Evolutionary conservation across 2,113 vertebrate species (phyloP).

Genomic region (Apodemus speciosus): DNA sequence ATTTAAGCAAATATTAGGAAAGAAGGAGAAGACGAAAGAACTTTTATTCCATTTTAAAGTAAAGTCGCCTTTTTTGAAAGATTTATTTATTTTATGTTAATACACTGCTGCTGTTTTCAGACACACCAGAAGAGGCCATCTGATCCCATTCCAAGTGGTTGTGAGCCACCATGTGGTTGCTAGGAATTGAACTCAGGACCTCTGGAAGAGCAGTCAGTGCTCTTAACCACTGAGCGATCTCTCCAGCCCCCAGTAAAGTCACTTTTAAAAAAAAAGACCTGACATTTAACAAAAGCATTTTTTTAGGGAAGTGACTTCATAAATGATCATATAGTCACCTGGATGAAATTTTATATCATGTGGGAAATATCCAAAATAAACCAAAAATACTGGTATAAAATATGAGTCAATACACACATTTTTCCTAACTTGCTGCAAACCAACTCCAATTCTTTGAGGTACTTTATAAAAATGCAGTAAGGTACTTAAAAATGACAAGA

Average conservation of each 20-base stretch:
- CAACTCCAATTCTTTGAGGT: conserved; percentile 13
- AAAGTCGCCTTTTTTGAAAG: neutral
- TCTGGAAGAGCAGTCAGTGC: no score
- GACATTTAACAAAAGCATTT: neutral
- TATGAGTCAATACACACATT: neutral
- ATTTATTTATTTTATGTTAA: no score
- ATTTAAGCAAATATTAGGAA: neutral
- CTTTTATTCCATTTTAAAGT: neutral
- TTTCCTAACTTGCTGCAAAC: neutral
- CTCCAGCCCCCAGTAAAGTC: neutral
- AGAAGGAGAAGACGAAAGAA: neutral
- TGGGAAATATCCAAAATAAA: neutral
- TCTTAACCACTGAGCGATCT: no score
- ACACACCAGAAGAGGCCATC: no score
- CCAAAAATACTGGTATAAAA: neutral
- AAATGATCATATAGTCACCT: neutral
- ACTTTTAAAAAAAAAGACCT: neutral
- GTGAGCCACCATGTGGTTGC: no score
- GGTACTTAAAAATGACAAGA: neutral
- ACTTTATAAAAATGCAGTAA: conserved; percentile 9
- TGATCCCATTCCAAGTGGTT: no score
- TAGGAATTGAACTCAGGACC: no score
- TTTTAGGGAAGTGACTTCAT: conserved; percentile 1
- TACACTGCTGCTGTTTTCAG: no score
- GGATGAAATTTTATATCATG: neutral